These are phyloP conservation scores for Thripadectes ignobilis DNA, from an alignment of 2,797 vertebrate genomes.

Conservation along the genomic window DNA sequence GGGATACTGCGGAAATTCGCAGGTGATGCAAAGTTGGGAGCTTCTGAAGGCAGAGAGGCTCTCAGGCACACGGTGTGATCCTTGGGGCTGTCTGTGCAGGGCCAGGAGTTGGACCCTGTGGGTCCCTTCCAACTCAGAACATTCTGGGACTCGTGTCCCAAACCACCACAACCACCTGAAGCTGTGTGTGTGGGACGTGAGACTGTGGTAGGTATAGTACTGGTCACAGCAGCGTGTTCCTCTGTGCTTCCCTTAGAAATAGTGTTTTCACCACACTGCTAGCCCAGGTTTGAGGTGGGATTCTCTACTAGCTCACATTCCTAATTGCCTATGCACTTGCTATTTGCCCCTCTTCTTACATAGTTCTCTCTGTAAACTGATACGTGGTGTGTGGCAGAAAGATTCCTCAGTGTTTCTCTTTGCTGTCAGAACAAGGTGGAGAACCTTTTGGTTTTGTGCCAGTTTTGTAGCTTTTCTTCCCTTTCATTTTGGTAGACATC, in stretches of 20 bases:
- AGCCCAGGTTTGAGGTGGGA: not conserved
- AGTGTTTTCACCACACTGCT: rapidly evolving
- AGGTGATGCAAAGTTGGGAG: not conserved
- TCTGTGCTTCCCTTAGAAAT: not conserved
- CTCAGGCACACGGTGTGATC: not conserved
- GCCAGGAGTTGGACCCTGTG: not conserved
- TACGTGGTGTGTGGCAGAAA: rapidly evolving
- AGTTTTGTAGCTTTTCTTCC: not conserved
- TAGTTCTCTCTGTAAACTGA: not conserved
- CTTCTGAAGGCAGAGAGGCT: no score
- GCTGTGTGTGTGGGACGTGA: rapidly evolving
- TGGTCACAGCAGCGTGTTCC: rapidly evolving
- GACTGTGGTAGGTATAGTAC: rapidly evolving
- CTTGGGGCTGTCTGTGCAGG: not conserved
- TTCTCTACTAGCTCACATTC: rapidly evolving
- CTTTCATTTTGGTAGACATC: conserved; percentile 79
- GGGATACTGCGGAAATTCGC: rapidly evolving
- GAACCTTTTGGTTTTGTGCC: not conserved
- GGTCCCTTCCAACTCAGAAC: rapidly evolving
- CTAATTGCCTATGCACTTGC: rapidly evolving
- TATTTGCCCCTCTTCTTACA: not conserved
- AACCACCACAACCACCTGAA: no score
- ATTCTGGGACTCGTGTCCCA: not conserved
- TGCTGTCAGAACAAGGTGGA: not conserved
- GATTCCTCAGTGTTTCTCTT: not conserved